Percentiles rank a stretch among this genome's conserved stretches.
phyloP scores from a whole-genome alignment of 64 coral and sea anemone genomes.

The Astreopora myriophthalma region DNA sequence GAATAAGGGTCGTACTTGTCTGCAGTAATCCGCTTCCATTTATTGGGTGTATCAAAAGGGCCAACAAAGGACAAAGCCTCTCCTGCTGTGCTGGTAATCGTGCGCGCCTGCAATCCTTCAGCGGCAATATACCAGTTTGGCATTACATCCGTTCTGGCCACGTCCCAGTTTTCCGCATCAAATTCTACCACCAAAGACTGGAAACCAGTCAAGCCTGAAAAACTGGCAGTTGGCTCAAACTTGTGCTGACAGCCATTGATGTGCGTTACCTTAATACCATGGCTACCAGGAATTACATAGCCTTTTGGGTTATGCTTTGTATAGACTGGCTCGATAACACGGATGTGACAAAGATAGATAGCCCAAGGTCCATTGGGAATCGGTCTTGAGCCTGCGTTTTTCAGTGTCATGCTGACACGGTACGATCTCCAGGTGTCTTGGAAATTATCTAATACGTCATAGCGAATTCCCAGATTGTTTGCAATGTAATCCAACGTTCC shows the following conservation, averaged over 20 bases:
- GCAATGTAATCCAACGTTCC: slow-evolving; percentile 83
- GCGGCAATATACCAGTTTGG: slow-evolving; percentile 91
- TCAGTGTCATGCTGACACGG: slow-evolving; percentile 68
- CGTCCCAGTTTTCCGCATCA: slow-evolving; percentile 83
- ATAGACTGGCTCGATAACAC: slow-evolving; percentile 73
- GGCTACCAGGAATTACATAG: slow-evolving; percentile 69
- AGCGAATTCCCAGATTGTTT: slow-evolving; percentile 76
- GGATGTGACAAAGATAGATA: slow-evolving; percentile 91
- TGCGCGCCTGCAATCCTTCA: slow-evolving; percentile 91
- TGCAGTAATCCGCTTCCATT: slow-evolving; percentile 72
- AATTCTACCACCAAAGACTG: slow-evolving; percentile 59
- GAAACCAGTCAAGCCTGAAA: slow-evolving; percentile 57
- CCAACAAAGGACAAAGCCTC: slow-evolving; percentile 79
- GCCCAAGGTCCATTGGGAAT: slow-evolving; percentile 80
- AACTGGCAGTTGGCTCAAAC: slow-evolving; percentile 76
- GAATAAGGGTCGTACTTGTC: slow-evolving; percentile 87
- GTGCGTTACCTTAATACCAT: slow-evolving; percentile 60
- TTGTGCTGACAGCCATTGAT: slow-evolving; percentile 92
- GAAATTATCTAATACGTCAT: slow-evolving; percentile 87
- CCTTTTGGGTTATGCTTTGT: slow-evolving; percentile 87
- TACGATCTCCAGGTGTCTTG: slow-evolving; percentile 94
- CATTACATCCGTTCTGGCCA: slow-evolving; percentile 91
- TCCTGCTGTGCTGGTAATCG: slow-evolving; percentile 81
- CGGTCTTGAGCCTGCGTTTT: slow-evolving; percentile 59
- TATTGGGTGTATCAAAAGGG: slow-evolving; percentile 46